These are phyloP conservation scores for Odobenus rosmarus DNA, from an alignment of 2,113 vertebrate genomes.

Conservation along the genomic window DNA sequence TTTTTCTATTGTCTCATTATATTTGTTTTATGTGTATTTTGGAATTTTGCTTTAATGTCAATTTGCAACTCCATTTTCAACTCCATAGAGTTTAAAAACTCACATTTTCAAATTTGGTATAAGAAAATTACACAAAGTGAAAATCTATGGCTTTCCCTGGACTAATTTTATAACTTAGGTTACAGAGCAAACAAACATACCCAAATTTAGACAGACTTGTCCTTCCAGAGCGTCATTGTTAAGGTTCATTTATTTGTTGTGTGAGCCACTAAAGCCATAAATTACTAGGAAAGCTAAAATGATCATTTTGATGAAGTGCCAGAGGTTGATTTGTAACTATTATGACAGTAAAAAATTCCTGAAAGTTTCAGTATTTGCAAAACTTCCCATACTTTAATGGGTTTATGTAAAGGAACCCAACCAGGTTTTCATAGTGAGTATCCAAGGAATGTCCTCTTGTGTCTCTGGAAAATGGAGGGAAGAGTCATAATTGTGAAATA, in stretches of 20 bases:
- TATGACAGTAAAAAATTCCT: background rate
- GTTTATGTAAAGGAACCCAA: background rate
- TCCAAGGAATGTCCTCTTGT: background rate
- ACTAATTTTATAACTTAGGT: background rate
- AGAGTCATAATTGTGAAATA: background rate
- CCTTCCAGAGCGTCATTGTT: background rate
- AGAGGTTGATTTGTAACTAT: background rate
- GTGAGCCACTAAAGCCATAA: background rate
- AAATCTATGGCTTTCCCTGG: background rate
- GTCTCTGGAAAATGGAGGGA: background rate
- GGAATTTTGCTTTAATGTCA: background rate
- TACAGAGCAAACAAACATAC: background rate
- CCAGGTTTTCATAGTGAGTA: background rate
- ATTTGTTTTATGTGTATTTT: background rate
- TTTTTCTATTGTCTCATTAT: background rate
- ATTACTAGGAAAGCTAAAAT: background rate
- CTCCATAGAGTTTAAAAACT: background rate
- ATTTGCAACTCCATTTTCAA: background rate
- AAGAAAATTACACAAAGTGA: background rate
- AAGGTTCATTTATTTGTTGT: background rate
- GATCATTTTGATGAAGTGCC: background rate
- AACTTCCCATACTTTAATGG: background rate
- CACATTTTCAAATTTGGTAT: background rate
- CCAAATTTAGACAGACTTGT: background rate
- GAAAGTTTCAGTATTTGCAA: background rate